These are phyloP conservation scores for Neuroterus valhalla DNA, from an alignment of 1,140 invertebrate species.

Conservation along the genomic window DNA sequence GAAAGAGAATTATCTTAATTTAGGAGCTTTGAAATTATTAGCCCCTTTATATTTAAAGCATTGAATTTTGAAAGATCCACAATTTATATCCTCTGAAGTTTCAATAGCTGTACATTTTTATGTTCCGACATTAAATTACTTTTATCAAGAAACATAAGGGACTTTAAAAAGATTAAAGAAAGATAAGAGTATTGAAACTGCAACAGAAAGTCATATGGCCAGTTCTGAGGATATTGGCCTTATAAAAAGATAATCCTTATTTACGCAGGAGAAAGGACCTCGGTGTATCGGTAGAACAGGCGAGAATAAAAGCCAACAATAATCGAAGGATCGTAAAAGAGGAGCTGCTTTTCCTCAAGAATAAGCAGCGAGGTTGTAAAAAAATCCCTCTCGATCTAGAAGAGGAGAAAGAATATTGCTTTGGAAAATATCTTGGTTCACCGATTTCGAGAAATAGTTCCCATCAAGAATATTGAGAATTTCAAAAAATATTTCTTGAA, in stretches of 20 bases:
- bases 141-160: too few species aligned
- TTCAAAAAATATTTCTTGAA: neutral
- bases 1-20: too few species aligned
- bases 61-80: too few species aligned
- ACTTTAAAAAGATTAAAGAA: neutral
- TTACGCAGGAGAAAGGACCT: neutral
- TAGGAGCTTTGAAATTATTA: too few species aligned
- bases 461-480: too few species aligned
- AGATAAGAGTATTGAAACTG: conserved; percentile 4
- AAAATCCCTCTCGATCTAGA: neutral
- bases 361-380: neutral
- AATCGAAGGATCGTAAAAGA: conserved; percentile 8
- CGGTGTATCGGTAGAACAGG: neutral
- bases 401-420: neutral
- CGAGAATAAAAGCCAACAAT: conserved; percentile 9
- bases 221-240: neutral
- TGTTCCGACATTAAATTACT: too few species aligned
- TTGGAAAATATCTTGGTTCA: neutral
- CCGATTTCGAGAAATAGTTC: too few species aligned
- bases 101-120: too few species aligned
- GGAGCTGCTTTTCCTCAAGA: neutral
- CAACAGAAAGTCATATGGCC: conserved; percentile 12
- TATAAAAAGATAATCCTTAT: conserved; percentile 8
- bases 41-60: too few species aligned
- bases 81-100: too few species aligned